phyloP scores from a whole-genome alignment of 1,140 invertebrate genomes.

The Carposina sasakii region DNA sequence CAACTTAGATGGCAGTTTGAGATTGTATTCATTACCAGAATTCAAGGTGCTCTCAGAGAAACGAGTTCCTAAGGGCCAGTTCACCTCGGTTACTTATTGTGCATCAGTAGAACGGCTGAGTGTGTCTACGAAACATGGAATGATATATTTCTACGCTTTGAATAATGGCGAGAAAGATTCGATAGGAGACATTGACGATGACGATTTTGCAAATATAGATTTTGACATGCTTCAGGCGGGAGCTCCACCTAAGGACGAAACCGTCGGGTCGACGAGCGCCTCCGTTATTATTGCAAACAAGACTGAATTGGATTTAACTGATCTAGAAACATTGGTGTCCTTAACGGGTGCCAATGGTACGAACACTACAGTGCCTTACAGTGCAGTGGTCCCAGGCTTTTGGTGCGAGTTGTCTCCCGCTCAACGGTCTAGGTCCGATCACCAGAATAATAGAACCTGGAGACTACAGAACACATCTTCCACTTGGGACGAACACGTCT shows the following conservation, averaged over 20 bases:
- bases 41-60: conserved; percentile 78
- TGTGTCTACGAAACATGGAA: conserved; percentile 84
- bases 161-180: conserved; percentile 80
- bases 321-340: conserved; percentile 54
- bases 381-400: conserved; percentile 91
- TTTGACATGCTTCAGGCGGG: conserved; percentile 54
- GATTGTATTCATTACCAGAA: conserved; percentile 78
- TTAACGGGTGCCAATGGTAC: conserved; percentile 60
- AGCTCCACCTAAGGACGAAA: conserved; percentile 44
- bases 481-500: conserved; percentile 93
- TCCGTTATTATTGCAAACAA: conserved; percentile 63
- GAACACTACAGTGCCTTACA: conserved; percentile 79
- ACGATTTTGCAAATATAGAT: conserved; percentile 69
- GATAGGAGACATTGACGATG: conserved; percentile 78
- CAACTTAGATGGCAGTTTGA: conserved; percentile 79
- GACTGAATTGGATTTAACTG: conserved; percentile 45
- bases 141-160: conserved; percentile 87
- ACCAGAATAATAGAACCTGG: conserved; percentile 89
- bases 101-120: conserved; percentile 88
- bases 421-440: conserved; percentile 87
- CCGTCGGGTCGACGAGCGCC: conserved; percentile 69
- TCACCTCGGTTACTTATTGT: conserved; percentile 84
- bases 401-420: conserved; percentile 94
- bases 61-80: conserved; percentile 77
- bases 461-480: conserved; percentile 88